Percentiles rank a stretch among this genome's conserved stretches.
Conservation (phyloP, 2,888 invertebrate genomes). For the Noctuana brunneofusca region DNA sequence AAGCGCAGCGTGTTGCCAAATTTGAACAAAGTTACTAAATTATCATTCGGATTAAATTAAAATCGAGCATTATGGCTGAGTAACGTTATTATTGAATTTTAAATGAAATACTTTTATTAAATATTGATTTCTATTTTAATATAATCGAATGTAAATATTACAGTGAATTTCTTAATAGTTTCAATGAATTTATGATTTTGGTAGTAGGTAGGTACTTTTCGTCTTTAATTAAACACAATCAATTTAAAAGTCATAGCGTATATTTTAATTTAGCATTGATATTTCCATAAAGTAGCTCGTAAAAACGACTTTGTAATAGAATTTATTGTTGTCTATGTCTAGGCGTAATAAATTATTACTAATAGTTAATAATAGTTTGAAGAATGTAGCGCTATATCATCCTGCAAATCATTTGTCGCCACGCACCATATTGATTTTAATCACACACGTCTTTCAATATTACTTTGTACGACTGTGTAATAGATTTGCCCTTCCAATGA, state of each 20-base stretch:
- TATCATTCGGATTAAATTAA: background rate
- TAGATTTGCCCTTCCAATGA: background rate
- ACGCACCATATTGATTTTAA: constrained; percentile 20
- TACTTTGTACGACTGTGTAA: background rate
- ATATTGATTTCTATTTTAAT: constrained; percentile 3
- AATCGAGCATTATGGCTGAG: background rate
- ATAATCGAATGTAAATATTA: background rate
- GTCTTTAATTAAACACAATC: background rate
- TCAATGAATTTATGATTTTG: background rate
- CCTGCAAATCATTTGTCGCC: constrained; percentile 11
- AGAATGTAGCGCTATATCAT: constrained; percentile 9
- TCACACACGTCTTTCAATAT: constrained; percentile 18
- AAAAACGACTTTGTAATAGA: constrained; percentile 3
- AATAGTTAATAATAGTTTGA: constrained; percentile 11
- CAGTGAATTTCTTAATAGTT: background rate
- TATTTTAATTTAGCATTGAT: background rate
- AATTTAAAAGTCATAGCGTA: background rate
- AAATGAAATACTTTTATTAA: background rate
- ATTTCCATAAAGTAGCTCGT: constrained; percentile 12
- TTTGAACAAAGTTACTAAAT: background rate
- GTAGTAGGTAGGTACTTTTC: background rate
- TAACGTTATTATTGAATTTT: background rate
- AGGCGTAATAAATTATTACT: constrained; percentile 15
- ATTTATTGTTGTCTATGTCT: constrained; percentile 2
- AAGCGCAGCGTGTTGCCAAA: constrained; percentile 5